Percentiles rank a stretch among this genome's conserved stretches.
Conservation (phyloP, 2,797 vertebrate genomes). For the Propithecus deckenii region DNA sequence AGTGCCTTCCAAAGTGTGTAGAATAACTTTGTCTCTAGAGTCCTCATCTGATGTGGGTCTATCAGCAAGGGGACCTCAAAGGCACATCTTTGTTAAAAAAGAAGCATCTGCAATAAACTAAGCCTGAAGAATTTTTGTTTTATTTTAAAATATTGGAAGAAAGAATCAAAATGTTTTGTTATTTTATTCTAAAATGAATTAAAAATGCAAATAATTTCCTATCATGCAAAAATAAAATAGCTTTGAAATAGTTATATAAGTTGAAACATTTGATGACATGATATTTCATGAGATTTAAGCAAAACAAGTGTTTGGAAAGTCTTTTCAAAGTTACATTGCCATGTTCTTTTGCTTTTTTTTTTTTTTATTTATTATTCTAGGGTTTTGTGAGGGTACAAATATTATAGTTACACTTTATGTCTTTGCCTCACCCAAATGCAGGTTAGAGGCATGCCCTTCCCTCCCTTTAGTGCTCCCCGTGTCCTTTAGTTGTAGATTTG, state of each 20-base stretch:
- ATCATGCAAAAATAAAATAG: constrained; percentile 27
- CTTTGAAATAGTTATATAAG: neutral
- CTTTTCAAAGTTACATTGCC: neutral
- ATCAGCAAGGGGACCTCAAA: neutral
- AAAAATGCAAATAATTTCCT: neutral
- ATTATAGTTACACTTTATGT: too few relatives aligned
- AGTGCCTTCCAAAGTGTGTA: neutral
- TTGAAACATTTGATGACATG: neutral
- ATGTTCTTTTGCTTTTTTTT: neutral
- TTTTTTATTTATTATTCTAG: neutral
- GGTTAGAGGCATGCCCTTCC: too few relatives aligned
- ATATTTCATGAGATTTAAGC: neutral
- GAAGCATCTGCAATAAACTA: neutral
- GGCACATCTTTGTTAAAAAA: neutral
- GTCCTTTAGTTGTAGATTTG: too few relatives aligned
- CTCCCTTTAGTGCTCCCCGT: too few relatives aligned
- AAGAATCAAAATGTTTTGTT: neutral
- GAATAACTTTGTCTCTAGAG: neutral
- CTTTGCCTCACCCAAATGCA: too few relatives aligned
- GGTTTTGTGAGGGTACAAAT: too few relatives aligned
- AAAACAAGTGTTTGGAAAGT: neutral
- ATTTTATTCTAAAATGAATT: constrained; percentile 15
- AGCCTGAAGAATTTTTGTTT: neutral
- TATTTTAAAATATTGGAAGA: constrained; percentile 34
- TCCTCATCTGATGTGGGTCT: neutral